phyloP scores from a whole-genome alignment of 2,113 vertebrate genomes.

The Romanogobio albipinnatus region DNA sequence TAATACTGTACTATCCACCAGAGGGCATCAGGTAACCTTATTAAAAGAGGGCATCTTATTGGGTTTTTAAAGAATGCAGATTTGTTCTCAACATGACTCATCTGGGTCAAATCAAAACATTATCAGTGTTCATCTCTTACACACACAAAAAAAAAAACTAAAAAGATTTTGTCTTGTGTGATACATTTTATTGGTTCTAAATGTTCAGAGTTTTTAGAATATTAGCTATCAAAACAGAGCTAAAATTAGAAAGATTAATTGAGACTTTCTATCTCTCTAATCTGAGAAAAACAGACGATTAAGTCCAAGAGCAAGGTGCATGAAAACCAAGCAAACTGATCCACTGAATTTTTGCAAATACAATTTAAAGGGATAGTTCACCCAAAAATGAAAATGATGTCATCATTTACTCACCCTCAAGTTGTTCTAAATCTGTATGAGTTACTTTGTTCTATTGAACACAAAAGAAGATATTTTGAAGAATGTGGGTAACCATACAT shows the following conservation, averaged over 20 bases:
- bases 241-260: constrained; percentile 5
- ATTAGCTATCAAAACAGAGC: background rate
- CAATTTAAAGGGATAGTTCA: background rate
- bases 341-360: background rate
- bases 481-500: too few species aligned
- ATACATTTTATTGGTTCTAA: background rate
- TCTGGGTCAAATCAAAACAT: background rate
- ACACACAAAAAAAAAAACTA: too few species aligned
- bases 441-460: too few species aligned
- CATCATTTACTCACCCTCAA: too few species aligned
- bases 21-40: constrained; percentile 32
- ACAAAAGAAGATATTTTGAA: too few species aligned
- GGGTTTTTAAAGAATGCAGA: background rate
- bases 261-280: background rate
- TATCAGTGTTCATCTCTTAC: background rate
- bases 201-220: background rate
- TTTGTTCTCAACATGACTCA: background rate
- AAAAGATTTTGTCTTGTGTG: background rate
- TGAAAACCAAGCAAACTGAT: background rate
- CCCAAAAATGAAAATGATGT: too few species aligned
- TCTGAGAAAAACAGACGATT: background rate
- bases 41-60: background rate
- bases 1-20: constrained; percentile 3
- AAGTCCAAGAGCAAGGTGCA: background rate
- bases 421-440: too few species aligned